Evolutionary conservation across 1,140 invertebrate species (phyloP), one percentile per base, ranked within the genome.

Genomic region (Brachionus paranguensis): DNA sequence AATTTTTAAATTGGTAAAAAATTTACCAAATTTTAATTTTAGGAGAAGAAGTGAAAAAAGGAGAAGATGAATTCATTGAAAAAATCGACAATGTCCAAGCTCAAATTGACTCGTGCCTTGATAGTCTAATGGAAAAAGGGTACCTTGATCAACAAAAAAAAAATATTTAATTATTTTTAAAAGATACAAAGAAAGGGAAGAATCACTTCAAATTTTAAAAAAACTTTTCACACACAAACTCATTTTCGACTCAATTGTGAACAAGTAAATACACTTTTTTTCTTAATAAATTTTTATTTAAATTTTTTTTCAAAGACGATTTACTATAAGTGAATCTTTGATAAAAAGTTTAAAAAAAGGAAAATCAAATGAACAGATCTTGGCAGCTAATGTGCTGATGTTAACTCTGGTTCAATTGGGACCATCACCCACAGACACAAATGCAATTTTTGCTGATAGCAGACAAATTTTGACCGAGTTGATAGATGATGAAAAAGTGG

Each of bases 401-500:
- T 24, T 81, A 41, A 81, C 37, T 10, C 60, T 81, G 37, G 24
- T 81, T 24, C 78, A 81, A 45, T 27, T 81, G 14, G 78, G 50
- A 11, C 1, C 17, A 20, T 14, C n/a, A 8, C 14, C 78, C 0
- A 60, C 53, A 14, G 78, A 81, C 6, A 68, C 78, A 20, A 45
- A 11, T 4, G 50, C 33, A 27, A 60, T 81, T 60, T 81, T 81
- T 14, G 60, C n/a, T 45, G 78, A 81, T 27, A 64, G 14, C 11
- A 81, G 43, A 47, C 53, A 81, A 60, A 64, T 33, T 20, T 60
- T 81, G 41, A 24, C 12, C 7, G 78, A 81, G 78, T 20, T 81
- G 11, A 81, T 81, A 37, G 60, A 37, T 17, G 60, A 83, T 45
- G 81, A 83, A 24, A 68, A 83, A 83, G 37, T 83, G 12, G 60